A percentile compares a stretch with the other conserved stretches of the same genome.
Evolutionary conservation across 1,140 invertebrate genomes (phyloP).

Genomic region (Pseudomyrmex cubaensis): DNA sequence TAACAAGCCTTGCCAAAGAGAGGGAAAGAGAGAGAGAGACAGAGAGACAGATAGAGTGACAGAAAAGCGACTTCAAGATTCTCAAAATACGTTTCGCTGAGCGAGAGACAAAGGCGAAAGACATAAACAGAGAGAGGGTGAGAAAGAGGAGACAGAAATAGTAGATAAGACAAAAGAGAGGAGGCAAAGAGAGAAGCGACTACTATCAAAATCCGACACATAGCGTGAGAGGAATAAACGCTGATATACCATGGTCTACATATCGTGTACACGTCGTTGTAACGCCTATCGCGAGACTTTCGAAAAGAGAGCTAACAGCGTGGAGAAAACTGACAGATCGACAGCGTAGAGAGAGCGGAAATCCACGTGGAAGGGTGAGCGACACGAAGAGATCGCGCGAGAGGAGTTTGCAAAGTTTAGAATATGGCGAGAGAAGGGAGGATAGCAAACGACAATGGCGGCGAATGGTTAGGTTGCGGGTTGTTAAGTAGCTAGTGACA

Average conservation of each 20-base stretch:
- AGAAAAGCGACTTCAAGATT: conserved; percentile 47
- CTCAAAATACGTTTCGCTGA: conserved; percentile 26
- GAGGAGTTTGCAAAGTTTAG: conserved; percentile 41
- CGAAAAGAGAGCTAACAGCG: conserved; percentile 20
- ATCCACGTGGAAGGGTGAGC: conserved; percentile 37
- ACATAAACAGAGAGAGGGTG: background rate
- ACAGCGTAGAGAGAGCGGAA: conserved; percentile 44
- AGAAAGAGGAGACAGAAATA: conserved; percentile 1
- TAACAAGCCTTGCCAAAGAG: conserved; percentile 18
- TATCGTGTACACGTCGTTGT: conserved; percentile 15
- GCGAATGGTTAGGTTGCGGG: conserved; percentile 4
- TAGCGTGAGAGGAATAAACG: conserved; percentile 33
- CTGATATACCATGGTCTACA: conserved; percentile 24
- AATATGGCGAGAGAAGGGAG: background rate
- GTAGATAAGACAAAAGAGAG: conserved; percentile 6
- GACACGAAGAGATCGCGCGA: conserved; percentile 48
- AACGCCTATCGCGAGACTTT: conserved; percentile 31
- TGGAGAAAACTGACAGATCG: conserved; percentile 34
- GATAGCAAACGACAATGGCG: conserved; percentile 40
- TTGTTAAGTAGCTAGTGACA: conserved; percentile 49
- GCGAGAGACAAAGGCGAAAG: conserved; percentile 16
- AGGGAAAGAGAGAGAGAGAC: conserved; percentile 1
- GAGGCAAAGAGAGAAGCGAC: conserved; percentile 52
- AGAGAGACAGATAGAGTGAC: conserved; percentile 10
- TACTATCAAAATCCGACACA: conserved; percentile 32